Percentiles rank a stretch among this genome's conserved stretches.
phyloP scores from a whole-genome alignment of 2,888 invertebrate species.

The Sussaba pulchella region DNA sequence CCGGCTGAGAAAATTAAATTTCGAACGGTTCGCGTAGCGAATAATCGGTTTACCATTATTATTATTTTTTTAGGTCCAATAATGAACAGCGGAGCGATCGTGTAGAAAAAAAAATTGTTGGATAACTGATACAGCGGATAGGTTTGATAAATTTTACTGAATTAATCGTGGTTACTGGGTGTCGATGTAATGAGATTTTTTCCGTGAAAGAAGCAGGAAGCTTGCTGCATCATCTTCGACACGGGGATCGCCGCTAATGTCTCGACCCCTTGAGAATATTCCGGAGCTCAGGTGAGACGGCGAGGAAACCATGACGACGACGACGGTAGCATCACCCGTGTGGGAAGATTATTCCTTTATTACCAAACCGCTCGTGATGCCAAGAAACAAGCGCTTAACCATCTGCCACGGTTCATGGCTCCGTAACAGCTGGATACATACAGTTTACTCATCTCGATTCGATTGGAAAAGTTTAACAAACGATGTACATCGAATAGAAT shows the following conservation, averaged over 20 bases:
- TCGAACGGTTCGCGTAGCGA: constrained; percentile 7
- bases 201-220: background rate
- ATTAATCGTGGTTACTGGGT: too few species aligned
- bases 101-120: constrained; percentile 2
- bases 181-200: constrained; percentile 1
- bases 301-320: constrained; percentile 60
- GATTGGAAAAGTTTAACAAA: too few species aligned
- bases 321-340: constrained; percentile 55
- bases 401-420: background rate
- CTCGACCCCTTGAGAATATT: constrained; percentile 1
- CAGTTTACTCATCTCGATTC: too few species aligned
- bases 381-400: constrained; percentile 36
- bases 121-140: background rate
- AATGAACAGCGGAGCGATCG: background rate
- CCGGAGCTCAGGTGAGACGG: constrained; percentile 42
- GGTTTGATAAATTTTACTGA: too few species aligned
- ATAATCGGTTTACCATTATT: constrained; percentile 17
- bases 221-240: background rate
- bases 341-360: constrained; percentile 72
- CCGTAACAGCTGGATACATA: background rate
- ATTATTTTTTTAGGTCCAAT: too few species aligned
- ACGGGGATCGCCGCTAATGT: constrained; percentile 16
- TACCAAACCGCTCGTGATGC: constrained; percentile 71
- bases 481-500: too few species aligned
- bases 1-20: background rate